Evolutionary conservation across 1,140 invertebrate species (phyloP).

Genomic region (Sweltsa coloradensis): DNA sequence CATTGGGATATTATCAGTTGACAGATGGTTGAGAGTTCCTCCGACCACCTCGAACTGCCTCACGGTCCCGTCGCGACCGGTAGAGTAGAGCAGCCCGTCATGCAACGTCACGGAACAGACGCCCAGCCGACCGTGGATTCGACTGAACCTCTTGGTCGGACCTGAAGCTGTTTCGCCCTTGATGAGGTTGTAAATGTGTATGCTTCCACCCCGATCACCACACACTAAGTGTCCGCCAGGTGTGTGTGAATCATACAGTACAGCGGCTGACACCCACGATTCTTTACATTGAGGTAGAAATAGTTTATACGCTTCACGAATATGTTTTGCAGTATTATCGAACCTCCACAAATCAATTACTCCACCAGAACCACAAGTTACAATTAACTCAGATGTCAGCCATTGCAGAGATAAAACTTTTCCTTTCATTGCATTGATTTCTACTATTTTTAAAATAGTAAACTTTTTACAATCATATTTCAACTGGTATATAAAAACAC

Average conservation of each 20-base stretch:
- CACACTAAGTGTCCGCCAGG: constrained; percentile 38
- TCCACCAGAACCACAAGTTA: constrained; percentile 50
- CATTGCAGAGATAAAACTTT: constrained; percentile 56
- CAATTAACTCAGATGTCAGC: constrained; percentile 39
- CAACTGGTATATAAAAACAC: constrained; percentile 7
- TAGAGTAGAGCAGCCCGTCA: constrained; percentile 38
- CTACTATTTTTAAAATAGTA: constrained; percentile 23
- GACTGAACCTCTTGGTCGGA: constrained; percentile 38
- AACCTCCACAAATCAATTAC: no score
- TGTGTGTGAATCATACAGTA: no score
- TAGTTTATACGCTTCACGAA: constrained; percentile 31
- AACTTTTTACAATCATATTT: constrained; percentile 3
- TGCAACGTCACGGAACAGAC: constrained; percentile 42
- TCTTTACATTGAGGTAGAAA: constrained; percentile 52
- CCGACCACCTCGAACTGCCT: constrained; percentile 38
- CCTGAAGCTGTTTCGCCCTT: constrained; percentile 11
- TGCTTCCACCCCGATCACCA: constrained; percentile 57
- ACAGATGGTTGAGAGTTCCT: constrained; percentile 27
- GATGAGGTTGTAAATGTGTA: constrained; percentile 40
- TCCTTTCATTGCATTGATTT: constrained; percentile 32
- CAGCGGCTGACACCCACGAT: constrained; percentile 49
- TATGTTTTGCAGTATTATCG: no score
- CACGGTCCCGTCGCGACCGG: constrained; percentile 53
- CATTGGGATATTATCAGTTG: constrained; percentile 44
- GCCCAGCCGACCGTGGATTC: constrained; percentile 53